Percentiles rank a stretch among this genome's conserved stretches.
Evolutionary conservation across 2,797 vertebrate species (phyloP).

Genomic region (Coluber constrictor): DNA sequence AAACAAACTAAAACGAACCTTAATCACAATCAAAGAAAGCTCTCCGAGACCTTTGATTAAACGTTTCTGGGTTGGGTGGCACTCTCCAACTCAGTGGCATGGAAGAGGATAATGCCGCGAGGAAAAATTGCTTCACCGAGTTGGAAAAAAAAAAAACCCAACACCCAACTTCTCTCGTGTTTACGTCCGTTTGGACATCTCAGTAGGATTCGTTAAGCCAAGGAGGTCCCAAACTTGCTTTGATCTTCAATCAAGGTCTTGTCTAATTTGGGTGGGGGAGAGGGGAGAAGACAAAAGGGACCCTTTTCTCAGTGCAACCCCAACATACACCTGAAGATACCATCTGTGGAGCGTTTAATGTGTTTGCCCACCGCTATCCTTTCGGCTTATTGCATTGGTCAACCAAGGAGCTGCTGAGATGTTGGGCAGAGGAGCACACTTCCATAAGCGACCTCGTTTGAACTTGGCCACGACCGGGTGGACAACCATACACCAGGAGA

Average conservation of each 20-base stretch:
- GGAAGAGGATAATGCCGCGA: background rate
- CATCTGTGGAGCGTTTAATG: conserved; percentile 80
- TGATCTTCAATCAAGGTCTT: conserved; percentile 90
- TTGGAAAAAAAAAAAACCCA: conserved; percentile 5
- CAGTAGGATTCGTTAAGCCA: conserved; percentile 56
- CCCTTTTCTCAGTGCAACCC: conserved; percentile 83
- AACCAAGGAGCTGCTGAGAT: conserved; percentile 43
- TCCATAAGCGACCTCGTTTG: background rate
- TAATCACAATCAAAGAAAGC: conserved; percentile 76
- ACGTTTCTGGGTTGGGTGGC: conserved; percentile 21
- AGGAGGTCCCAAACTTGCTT: conserved; percentile 87
- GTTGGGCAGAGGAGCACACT: accelerated
- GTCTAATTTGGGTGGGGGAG: conserved; percentile 70
- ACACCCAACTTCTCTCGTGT: conserved; percentile 14
- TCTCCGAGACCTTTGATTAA: conserved; percentile 62
- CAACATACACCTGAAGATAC: conserved; percentile 99
- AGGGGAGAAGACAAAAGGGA: conserved; percentile 62
- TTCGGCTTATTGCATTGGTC: conserved; percentile 67
- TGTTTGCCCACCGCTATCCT: conserved; percentile 66
- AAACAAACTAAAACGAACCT: conserved; percentile 73
- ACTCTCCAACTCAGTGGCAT: background rate
- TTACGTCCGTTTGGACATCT: conserved; percentile 25
- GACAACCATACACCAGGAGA: conserved; percentile 10
- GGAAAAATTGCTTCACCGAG: background rate
- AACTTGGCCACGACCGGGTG: background rate